Evolutionary conservation across 2,797 vertebrate genomes (phyloP), one percentile per base, ranked within the genome.

Genomic region (Columba guinea): DNA sequence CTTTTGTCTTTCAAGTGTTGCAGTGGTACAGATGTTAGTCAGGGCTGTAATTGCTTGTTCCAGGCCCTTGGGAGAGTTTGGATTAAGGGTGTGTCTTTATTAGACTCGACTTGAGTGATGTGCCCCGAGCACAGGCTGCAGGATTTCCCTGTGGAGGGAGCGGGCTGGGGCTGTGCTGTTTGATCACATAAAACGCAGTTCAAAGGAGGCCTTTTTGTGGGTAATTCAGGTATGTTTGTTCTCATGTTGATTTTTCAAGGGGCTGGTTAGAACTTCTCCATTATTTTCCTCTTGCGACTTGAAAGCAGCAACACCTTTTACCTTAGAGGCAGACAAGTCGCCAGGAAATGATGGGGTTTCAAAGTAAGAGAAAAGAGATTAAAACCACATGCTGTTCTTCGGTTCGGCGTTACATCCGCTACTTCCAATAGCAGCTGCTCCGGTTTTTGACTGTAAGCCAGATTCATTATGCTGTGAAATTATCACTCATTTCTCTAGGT

Each of bases 301-400:
- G 83, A 96, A 96, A 97, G 95, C 79, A 93, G 64, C 86, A 90
- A 30, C 89, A 94, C 93, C 93, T 96, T 96, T 95, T 96, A 87
- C 92, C 93, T 96, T 60, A 59, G 91, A 96, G 96, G 95, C 95
- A 95, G 95, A 87, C 60, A 69, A 93, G 93, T 90, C 18, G 23
- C 93, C 96, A 91, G 96, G 93, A 95, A 97, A 90, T 83, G 96
- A 77, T 82, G 91, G 63, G 75, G 87, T 95, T 96, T 97, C 94
- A 96, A 93, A 97, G 96, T 84, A 69, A 95, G 89, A 93, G 91
- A 91, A 87, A 74, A 90, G 96, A 95, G 94, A 95, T 97, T 92
- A 96, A 97, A 97, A 89, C 95, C 92, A 92, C 93, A 92, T 83
- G 91, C 95, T 88, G 93, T 65, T 93, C 94, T 75, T 87, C 52